phyloP scores from a whole-genome alignment of 1,140 invertebrate genomes.

The Trichonephila inaurata region DNA sequence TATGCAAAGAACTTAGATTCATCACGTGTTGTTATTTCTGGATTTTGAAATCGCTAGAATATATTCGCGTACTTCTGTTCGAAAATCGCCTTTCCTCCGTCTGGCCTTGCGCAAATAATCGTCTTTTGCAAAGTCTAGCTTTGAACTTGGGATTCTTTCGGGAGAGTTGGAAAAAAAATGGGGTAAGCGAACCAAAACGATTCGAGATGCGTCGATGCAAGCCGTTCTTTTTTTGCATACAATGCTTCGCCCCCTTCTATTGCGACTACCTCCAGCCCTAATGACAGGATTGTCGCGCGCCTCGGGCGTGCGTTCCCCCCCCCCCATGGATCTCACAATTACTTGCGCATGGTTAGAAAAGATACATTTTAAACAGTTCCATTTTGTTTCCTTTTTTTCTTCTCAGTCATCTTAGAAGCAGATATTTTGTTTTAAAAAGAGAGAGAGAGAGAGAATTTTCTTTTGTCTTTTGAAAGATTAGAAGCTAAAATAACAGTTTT shows the following conservation, averaged over 20 bases:
- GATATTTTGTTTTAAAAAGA: no score
- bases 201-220: conserved; percentile 1
- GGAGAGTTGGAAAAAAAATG: neutral
- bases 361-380: neutral
- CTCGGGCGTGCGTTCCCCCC: neutral
- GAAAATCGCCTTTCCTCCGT: neutral
- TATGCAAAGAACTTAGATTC: no score
- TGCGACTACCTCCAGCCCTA: neutral
- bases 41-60: no score
- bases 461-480: no score
- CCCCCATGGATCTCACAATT: neutral
- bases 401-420: no score
- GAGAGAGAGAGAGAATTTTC: no score
- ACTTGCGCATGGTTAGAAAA: neutral
- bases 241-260: neutral
- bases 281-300: neutral
- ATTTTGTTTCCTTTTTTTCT: no score
- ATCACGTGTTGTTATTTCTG: no score
- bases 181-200: conserved; percentile 21
- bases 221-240: conserved; percentile 17
- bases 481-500: no score
- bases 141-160: neutral
- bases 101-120: neutral
- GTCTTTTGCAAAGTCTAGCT: neutral
- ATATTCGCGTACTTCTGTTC: no score